phyloP scores from a whole-genome alignment of 2,113 vertebrate species.

The Aldabrachelys gigantea region DNA sequence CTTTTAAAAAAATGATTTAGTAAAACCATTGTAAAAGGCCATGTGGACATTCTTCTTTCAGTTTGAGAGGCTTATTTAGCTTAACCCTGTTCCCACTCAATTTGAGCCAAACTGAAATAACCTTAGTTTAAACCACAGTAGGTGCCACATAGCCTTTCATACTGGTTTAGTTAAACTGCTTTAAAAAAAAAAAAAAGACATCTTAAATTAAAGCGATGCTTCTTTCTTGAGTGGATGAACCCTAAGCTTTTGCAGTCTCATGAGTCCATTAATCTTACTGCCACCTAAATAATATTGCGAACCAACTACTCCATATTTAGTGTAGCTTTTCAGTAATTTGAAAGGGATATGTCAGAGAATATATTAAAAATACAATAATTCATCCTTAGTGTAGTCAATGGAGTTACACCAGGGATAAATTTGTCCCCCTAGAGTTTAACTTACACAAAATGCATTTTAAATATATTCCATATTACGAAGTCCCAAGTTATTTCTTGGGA shows the following conservation, averaged over 20 bases:
- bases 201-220: background rate
- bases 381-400: background rate
- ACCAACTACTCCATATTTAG: background rate
- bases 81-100: background rate
- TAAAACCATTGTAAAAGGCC: background rate
- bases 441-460: background rate
- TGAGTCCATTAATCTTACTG: background rate
- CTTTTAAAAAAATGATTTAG: background rate
- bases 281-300: background rate
- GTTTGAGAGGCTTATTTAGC: background rate
- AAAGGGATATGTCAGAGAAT: background rate
- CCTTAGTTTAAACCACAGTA: background rate
- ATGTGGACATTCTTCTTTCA: background rate
- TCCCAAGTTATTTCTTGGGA: background rate
- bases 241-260: background rate
- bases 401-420: background rate
- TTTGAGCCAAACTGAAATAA: background rate
- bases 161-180: background rate
- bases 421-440: background rate
- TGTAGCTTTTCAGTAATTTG: background rate
- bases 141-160: background rate
- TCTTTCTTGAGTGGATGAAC: background rate
- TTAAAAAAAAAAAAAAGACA: background rate
- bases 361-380: background rate
- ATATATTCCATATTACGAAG: background rate